Evolutionary conservation across 2,888 invertebrate species (phyloP), one percentile per base, ranked within the genome.

Genomic region (Slavum lentiscoides): DNA sequence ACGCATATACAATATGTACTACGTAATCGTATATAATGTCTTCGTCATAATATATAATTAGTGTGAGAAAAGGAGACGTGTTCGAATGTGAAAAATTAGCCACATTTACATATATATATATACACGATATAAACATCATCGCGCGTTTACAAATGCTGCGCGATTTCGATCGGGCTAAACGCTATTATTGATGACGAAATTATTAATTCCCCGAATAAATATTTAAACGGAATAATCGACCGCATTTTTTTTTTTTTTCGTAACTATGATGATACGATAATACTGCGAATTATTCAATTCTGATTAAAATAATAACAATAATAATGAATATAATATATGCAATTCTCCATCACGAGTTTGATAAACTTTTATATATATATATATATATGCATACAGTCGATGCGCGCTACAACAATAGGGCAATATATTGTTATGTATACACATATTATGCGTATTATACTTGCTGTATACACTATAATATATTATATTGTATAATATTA

Each of bases 331-430:
- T 30, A 30, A 2, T 2, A 74, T 55, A 15, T 68, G 80, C 72
- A 13, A 58, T 66, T 64, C 80, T 80, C 80, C 80, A 64, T 80
- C 80, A 58, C 21, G 70, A 55, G 80, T 80, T 80, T 58, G 72
- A 64, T 80, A 72, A 80, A 80, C 80, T 80, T 76, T 76, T 67
- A 58, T 58, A 58, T 55, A 62, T 53, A 70, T 9, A 5, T 62
- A 61, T n/a, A n/a, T n/a, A n/a, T n/a, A 30, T 30, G 4, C 4
- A 30, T 30, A 30, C 30, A 30, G 30, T 4, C 30, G 30, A 30
- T 30, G 30, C 30, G 30, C 30, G 30, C n/a, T n/a, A 30, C 30
- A 30, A 30, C 30, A 30, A 30, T 30, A 30, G 4, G 2, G 30
- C 30, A 30, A 30, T 30, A 30, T 30, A 4, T 4, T 30, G 30